These are phyloP conservation scores for Colinus virginianus DNA, from an alignment of 2,113 vertebrate species.

Conservation along the genomic window DNA sequence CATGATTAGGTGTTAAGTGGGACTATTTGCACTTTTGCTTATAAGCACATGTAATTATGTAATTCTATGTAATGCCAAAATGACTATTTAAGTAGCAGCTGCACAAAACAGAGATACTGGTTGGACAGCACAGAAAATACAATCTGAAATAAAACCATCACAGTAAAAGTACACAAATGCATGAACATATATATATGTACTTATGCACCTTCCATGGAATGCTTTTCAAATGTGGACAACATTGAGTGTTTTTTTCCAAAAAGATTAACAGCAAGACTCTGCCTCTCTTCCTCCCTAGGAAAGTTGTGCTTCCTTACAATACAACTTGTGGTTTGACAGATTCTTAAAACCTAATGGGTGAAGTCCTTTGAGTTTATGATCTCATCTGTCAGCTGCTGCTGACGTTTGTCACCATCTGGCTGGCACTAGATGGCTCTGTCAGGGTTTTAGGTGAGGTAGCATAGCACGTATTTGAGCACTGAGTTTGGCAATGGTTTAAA, in stretches of 20 bases:
- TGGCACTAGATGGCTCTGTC: not conserved
- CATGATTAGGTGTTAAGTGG: constrained; percentile 71
- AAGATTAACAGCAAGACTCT: not conserved
- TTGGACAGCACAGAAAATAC: constrained; percentile 41
- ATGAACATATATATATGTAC: not conserved
- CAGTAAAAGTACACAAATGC: not conserved
- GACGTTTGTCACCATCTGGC: not conserved
- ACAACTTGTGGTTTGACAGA: not conserved
- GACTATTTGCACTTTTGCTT: constrained; percentile 72
- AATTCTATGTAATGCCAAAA: constrained; percentile 57
- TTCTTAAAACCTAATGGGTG: not conserved
- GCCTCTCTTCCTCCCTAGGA: not conserved
- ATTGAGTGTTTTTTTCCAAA: not conserved
- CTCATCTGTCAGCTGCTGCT: not conserved
- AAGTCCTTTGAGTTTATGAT: not conserved
- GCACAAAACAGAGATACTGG: constrained; percentile 20
- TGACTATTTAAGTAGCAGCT: constrained; percentile 53
- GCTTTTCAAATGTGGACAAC: not conserved
- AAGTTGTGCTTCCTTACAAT: not conserved
- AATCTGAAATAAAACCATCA: constrained; percentile 1
- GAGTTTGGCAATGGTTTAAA: not conserved
- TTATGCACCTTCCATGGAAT: not conserved
- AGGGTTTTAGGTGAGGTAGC: not conserved
- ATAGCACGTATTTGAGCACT: not conserved
- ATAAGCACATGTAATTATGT: constrained; percentile 60